Evolutionary conservation across 2,888 invertebrate genomes (phyloP).

Genomic region (Lasius platythorax): DNA sequence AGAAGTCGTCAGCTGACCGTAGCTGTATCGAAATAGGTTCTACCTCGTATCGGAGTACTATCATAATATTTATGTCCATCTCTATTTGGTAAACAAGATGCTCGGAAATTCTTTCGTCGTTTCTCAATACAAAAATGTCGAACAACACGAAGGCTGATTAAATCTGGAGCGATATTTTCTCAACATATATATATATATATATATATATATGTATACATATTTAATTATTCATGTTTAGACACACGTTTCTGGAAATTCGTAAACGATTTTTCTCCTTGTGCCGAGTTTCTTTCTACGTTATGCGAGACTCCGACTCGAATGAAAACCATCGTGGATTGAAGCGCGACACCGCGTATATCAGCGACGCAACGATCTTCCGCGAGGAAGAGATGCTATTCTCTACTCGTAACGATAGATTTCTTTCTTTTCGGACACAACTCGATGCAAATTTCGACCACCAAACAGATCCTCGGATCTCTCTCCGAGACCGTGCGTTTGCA

Average conservation of each 20-base stretch:
- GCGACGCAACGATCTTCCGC: not conserved
- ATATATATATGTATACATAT: too few species aligned
- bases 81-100: not conserved
- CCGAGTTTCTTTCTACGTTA: too few species aligned
- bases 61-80: not conserved
- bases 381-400: not conserved
- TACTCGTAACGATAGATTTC: not conserved
- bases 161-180: not conserved
- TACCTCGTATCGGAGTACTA: too few species aligned
- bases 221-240: not conserved
- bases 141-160: not conserved
- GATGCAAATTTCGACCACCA: not conserved
- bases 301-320: not conserved
- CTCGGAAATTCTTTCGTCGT: not conserved
- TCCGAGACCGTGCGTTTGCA: not conserved
- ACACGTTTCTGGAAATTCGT: not conserved
- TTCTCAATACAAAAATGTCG: slow-evolving; percentile 36
- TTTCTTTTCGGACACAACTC: not conserved
- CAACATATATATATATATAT: too few species aligned
- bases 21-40: not conserved
- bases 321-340: not conserved
- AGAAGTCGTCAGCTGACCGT: not conserved
- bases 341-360: not conserved
- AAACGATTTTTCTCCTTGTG: not conserved
- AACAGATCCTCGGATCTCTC: not conserved